These are phyloP conservation scores for Empis stercorea DNA, from an alignment of 2,888 invertebrate species.

Conservation along the genomic window DNA sequence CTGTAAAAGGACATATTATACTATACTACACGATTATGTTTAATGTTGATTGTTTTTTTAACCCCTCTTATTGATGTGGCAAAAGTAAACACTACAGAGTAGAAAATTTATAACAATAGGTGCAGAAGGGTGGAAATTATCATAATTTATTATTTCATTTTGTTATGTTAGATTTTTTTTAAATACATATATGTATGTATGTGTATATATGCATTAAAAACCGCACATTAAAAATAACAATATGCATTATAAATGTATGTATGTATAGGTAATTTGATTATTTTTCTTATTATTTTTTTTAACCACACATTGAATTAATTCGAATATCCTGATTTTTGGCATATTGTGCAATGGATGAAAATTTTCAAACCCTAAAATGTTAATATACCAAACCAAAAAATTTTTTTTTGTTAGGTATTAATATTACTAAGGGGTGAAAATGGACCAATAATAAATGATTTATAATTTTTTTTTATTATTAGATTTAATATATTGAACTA, in stretches of 20 bases:
- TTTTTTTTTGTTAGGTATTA: too few relatives aligned
- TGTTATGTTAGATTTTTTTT: slow-evolving; percentile 17
- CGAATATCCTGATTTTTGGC: background rate
- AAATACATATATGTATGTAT: slow-evolving; percentile 10
- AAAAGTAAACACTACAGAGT: slow-evolving; percentile 10
- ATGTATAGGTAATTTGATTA: too few relatives aligned
- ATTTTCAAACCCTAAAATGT: too few relatives aligned
- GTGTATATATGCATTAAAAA: slow-evolving; percentile 11
- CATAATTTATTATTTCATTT: slow-evolving; percentile 30
- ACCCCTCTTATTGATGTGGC: slow-evolving; percentile 1
- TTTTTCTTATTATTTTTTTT: background rate
- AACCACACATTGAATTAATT: background rate
- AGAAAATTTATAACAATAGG: slow-evolving; percentile 22
- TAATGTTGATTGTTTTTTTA: background rate
- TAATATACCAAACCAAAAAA: too few relatives aligned
- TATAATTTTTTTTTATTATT: too few relatives aligned
- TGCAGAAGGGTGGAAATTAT: slow-evolving; percentile 36
- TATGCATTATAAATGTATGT: too few relatives aligned
- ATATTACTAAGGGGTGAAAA: too few relatives aligned
- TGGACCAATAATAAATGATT: too few relatives aligned
- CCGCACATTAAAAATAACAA: background rate
- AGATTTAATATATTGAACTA: too few relatives aligned
- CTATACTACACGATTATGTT: too few relatives aligned
- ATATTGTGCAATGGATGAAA: too few relatives aligned
- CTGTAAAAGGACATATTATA: too few relatives aligned